Evolutionary conservation across 2,888 invertebrate genomes (phyloP).

Genomic region (Blera fallax): DNA sequence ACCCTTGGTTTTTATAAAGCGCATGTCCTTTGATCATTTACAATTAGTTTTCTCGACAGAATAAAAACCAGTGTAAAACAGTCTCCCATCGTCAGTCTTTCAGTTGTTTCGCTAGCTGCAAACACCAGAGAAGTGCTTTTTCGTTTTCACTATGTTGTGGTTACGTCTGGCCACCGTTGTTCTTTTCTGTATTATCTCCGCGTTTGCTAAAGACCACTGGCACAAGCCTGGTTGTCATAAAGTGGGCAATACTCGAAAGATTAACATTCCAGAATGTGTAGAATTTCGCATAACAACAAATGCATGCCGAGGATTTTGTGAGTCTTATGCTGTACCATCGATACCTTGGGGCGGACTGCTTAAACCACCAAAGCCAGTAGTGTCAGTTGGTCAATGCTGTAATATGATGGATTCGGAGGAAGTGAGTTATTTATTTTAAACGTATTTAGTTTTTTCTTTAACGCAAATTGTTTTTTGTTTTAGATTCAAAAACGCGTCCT

Average conservation of each 20-base stretch:
- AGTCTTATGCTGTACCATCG: conserved; percentile 93
- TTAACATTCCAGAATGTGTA: conserved; percentile 92
- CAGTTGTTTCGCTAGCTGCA: neutral
- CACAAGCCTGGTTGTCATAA: conserved; percentile 90
- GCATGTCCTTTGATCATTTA: conserved; percentile 24
- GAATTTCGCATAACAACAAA: conserved; percentile 93
- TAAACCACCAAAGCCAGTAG: conserved; percentile 85
- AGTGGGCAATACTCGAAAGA: conserved; percentile 90
- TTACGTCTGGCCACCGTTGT: conserved; percentile 37
- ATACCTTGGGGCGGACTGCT: conserved; percentile 79
- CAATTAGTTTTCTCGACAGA: neutral
- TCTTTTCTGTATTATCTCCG: conserved; percentile 34
- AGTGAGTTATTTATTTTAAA: conserved; percentile 81
- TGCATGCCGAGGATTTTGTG: conserved; percentile 93
- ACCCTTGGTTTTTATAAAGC: neutral
- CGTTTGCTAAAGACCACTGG: conserved; percentile 84
- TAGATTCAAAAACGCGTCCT: conserved; percentile 89
- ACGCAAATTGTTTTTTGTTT: conserved; percentile 6
- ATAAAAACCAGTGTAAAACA: conserved; percentile 38
- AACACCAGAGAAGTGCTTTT: neutral
- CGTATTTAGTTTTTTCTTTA: neutral
- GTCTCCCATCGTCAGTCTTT: conserved; percentile 25
- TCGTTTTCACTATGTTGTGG: conserved; percentile 27
- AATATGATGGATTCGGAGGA: conserved; percentile 95
- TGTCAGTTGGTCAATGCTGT: conserved; percentile 93